A percentile compares a stretch with the other conserved stretches of the same genome.
These are phyloP conservation scores for Hemitrygon akajei DNA, from an alignment of 2,797 vertebrate species.

Conservation along the genomic window DNA sequence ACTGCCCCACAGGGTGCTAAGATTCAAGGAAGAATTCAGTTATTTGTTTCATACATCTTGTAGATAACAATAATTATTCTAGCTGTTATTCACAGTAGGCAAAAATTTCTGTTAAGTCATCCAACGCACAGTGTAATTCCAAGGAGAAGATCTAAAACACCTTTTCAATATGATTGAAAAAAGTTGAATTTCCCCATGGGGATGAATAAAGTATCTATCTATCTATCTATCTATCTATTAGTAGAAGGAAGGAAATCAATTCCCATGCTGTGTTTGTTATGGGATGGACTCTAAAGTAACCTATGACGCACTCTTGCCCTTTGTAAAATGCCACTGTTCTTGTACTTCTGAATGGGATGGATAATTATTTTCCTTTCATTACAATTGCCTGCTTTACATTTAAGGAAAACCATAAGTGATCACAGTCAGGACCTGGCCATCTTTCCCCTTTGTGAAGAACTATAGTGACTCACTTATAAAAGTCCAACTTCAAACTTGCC, in stretches of 20 bases:
- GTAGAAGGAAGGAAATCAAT: not conserved
- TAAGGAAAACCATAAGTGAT: not conserved
- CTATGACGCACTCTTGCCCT: no score
- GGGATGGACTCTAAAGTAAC: not conserved
- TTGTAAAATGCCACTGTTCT: not conserved
- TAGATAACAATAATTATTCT: no score
- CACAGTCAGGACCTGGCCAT: not conserved
- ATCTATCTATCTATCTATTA: no score
- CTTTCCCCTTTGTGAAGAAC: not conserved
- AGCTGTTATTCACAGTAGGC: not conserved
- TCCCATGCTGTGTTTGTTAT: not conserved
- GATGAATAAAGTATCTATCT: no score
- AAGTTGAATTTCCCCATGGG: no score
- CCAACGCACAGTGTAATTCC: not conserved
- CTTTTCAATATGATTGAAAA: not conserved
- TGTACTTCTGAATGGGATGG: not conserved
- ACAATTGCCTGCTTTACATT: not conserved
- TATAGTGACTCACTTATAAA: not conserved
- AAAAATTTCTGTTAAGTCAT: not conserved
- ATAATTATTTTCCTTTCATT: no score
- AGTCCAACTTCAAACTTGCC: not conserved
- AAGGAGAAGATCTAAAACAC: not conserved
- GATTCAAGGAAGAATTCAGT: not conserved
- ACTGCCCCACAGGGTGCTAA: not conserved
- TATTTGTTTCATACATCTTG: no score